Conservation (phyloP, 2,797 vertebrate species). For the Gadopsis marmoratus region DNA sequence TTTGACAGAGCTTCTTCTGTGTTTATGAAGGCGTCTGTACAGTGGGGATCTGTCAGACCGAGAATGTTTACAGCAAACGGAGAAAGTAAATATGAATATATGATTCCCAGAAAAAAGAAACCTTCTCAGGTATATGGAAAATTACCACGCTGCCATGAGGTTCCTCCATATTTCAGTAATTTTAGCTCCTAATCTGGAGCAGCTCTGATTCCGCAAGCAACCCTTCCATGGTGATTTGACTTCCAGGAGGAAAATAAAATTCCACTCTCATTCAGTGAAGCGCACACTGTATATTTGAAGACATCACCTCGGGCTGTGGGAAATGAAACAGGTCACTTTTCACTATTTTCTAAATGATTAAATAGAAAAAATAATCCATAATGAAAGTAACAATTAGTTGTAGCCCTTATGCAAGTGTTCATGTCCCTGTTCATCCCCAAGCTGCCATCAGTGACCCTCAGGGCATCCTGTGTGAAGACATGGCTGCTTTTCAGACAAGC, state of each 20-base stretch:
- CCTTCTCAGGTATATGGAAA: conserved; percentile 66
- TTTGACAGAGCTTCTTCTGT: conserved; percentile 64
- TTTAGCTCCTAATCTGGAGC: conserved; percentile 29
- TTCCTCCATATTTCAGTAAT: conserved; percentile 36
- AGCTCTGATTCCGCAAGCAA: conserved; percentile 46
- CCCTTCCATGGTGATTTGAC: conserved; percentile 29
- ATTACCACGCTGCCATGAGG: conserved; percentile 48
- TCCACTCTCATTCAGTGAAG: conserved; percentile 37
- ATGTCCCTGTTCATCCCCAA: conserved; percentile 37
- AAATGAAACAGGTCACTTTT: too few species aligned
- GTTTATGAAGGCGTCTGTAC: conserved; percentile 60
- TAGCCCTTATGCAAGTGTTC: conserved; percentile 12
- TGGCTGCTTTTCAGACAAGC: conserved; percentile 55
- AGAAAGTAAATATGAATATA: conserved; percentile 44
- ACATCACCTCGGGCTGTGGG: too few species aligned
- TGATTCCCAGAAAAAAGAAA: conserved; percentile 52
- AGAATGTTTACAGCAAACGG: conserved; percentile 77
- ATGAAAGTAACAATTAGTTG: too few species aligned
- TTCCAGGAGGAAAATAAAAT: conserved; percentile 36
- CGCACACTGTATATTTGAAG: too few species aligned
- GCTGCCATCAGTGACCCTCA: conserved; percentile 46
- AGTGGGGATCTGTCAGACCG: conserved; percentile 62
- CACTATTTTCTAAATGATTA: too few species aligned
- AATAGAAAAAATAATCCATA: too few species aligned
- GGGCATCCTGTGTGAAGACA: conserved; percentile 47